phyloP scores from a whole-genome alignment of 2,797 vertebrate species.

The Malacoctenus gilli region DNA sequence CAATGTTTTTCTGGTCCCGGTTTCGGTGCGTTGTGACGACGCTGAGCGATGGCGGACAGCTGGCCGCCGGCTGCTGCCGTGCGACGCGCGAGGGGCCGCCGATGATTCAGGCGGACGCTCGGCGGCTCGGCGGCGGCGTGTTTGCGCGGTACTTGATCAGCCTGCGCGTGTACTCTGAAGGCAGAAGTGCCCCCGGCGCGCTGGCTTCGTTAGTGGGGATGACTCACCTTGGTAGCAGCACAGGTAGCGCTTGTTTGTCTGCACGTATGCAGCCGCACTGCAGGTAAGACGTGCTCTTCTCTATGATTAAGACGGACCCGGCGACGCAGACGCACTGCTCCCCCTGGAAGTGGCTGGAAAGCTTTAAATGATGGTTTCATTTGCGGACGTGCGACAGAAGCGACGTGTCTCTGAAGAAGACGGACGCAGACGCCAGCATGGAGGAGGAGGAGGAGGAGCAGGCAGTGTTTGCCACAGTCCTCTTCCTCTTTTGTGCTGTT shows the following conservation, averaged over 20 bases:
- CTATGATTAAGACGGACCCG: constrained; percentile 10
- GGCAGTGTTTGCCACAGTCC: too few relatives aligned
- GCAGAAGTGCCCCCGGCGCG: constrained; percentile 28
- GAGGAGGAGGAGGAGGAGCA: too few relatives aligned
- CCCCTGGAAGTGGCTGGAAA: background rate
- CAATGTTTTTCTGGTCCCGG: constrained; percentile 2
- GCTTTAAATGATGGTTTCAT: too few relatives aligned
- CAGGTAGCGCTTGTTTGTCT: constrained; percentile 1
- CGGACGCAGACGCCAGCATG: too few relatives aligned
- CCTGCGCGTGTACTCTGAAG: constrained; percentile 16
- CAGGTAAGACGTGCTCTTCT: constrained; percentile 22
- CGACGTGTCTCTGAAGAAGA: too few relatives aligned
- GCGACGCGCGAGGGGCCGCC: background rate
- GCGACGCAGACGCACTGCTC: constrained; percentile 26
- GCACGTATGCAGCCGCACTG: constrained; percentile 14
- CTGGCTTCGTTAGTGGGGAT: constrained; percentile 47
- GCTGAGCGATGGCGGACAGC: constrained; percentile 18
- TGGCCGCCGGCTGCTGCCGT: background rate
- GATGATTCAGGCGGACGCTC: constrained; percentile 14
- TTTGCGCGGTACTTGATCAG: constrained; percentile 14
- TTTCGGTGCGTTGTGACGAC: constrained; percentile 7
- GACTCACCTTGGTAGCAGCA: constrained; percentile 45
- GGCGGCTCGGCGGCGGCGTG: background rate
- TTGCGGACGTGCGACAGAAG: too few relatives aligned
- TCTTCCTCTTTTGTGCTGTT: too few relatives aligned